phyloP scores from a whole-genome alignment of 2,797 vertebrate genomes.

The Bufotes viridis region DNA sequence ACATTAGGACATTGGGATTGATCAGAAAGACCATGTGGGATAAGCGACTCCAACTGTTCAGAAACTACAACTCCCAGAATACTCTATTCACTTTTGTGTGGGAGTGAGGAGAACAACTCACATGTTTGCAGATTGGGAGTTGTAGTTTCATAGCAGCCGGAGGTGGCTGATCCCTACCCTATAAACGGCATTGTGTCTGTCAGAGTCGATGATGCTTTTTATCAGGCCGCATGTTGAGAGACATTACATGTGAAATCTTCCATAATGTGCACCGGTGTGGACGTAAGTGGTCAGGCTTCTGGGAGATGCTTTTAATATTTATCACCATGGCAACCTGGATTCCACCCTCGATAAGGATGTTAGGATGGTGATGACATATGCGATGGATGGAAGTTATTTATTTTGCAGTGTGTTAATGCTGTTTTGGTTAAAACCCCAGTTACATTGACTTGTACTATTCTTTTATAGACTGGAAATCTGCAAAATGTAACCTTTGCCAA shows the following conservation, averaged over 20 bases:
- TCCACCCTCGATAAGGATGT: not conserved
- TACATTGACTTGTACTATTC: too few relatives aligned
- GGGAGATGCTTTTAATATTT: not conserved
- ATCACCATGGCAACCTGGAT: constrained; percentile 8
- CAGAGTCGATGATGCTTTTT: not conserved
- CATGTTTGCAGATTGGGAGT: too few relatives aligned
- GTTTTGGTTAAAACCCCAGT: too few relatives aligned
- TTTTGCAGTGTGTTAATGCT: too few relatives aligned
- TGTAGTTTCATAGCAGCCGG: too few relatives aligned
- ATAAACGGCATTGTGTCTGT: not conserved
- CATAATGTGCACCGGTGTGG: not conserved
- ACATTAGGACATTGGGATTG: not conserved
- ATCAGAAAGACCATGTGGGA: not conserved
- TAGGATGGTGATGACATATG: not conserved
- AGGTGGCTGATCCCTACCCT: too few relatives aligned
- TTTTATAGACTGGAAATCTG: too few relatives aligned
- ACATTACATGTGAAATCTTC: not conserved
- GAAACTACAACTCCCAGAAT: too few relatives aligned
- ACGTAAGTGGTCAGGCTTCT: not conserved
- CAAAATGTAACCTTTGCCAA: too few relatives aligned
- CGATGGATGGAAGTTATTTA: too few relatives aligned
- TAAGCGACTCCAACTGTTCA: not conserved
- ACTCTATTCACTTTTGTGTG: too few relatives aligned
- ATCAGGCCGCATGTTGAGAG: not conserved
- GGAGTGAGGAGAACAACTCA: too few relatives aligned